These are phyloP conservation scores for Malurus elegans DNA, from an alignment of 2,113 vertebrate genomes.

Conservation along the genomic window DNA sequence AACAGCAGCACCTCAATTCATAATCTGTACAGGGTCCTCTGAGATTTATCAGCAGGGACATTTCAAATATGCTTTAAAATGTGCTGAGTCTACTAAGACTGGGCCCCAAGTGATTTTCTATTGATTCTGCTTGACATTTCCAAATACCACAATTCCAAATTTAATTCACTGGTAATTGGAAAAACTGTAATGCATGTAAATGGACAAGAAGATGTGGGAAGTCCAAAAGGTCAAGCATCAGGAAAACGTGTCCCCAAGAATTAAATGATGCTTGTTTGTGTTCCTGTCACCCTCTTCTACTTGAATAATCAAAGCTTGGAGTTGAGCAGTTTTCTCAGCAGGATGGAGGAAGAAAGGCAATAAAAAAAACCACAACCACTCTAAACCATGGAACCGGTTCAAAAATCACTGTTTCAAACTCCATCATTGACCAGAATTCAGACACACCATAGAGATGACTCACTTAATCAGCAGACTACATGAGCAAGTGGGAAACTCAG, in stretches of 20 bases:
- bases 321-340: constrained; percentile 15
- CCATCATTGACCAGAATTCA: constrained; percentile 6
- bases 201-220: constrained; percentile 59
- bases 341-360: background rate
- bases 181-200: constrained; percentile 70
- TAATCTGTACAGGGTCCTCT: background rate
- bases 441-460: background rate
- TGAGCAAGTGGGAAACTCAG: background rate
- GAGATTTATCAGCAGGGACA: constrained; percentile 48
- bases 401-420: constrained; percentile 22
- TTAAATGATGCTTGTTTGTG: constrained; percentile 52
- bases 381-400: background rate
- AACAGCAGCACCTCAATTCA: background rate
- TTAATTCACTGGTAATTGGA: constrained; percentile 69
- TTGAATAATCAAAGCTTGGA: constrained; percentile 27
- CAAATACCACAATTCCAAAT: constrained; percentile 74
- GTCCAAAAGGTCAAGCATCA: constrained; percentile 69
- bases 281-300: constrained; percentile 32
- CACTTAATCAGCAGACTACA: constrained; percentile 23
- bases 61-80: constrained; percentile 60
- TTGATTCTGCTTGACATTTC: constrained; percentile 72
- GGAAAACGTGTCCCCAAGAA: constrained; percentile 56
- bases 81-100: constrained; percentile 61
- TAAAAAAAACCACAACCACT: background rate
- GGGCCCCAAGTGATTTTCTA: constrained; percentile 64